A percentile compares a stretch with the other conserved stretches of the same genome.
These are phyloP conservation scores for Belgica antarctica DNA, from an alignment of 2,888 invertebrate genomes.

Conservation along the genomic window DNA sequence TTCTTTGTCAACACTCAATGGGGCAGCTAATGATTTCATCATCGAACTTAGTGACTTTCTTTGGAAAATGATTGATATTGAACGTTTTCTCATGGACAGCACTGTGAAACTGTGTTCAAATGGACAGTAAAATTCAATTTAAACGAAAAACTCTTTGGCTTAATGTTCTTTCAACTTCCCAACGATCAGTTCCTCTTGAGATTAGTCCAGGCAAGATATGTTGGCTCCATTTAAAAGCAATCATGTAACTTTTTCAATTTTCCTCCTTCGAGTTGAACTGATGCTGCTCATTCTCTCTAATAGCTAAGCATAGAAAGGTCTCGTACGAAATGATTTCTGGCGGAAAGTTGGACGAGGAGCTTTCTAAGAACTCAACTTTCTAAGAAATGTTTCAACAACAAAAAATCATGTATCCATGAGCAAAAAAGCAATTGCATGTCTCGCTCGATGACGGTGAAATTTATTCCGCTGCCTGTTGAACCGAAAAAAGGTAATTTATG, in stretches of 20 bases:
- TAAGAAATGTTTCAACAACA: neutral
- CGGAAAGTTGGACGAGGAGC: neutral
- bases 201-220: constrained; percentile 36
- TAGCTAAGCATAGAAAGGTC: neutral
- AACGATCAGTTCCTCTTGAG: constrained; percentile 23
- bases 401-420: neutral
- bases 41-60: neutral
- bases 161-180: constrained; percentile 21
- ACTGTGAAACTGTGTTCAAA: too few species aligned
- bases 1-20: neutral
- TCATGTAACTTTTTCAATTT: constrained; percentile 43
- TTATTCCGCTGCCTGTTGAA: neutral
- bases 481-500: neutral
- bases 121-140: neutral
- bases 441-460: neutral
- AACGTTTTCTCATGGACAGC: too few species aligned
- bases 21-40: neutral
- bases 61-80: too few species aligned
- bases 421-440: too few species aligned
- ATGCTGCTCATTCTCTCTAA: neutral
- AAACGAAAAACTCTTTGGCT: constrained; percentile 22
- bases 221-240: constrained; percentile 41
- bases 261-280: neutral
- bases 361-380: neutral
- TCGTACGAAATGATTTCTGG: neutral